phyloP scores from a whole-genome alignment of 2,797 vertebrate genomes.

The Philypnodon macrostomus region DNA sequence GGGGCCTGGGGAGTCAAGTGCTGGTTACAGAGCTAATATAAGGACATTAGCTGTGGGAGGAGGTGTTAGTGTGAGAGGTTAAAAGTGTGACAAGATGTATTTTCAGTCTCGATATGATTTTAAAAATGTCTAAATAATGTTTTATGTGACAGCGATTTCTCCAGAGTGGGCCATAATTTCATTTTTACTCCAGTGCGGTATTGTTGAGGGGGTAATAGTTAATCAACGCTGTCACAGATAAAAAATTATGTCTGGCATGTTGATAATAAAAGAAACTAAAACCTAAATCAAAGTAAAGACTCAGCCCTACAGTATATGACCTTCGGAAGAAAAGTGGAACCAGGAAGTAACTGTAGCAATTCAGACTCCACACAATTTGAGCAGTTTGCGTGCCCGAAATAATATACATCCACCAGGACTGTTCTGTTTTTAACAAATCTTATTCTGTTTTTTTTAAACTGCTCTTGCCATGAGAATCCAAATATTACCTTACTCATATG shows the following conservation, averaged over 20 bases:
- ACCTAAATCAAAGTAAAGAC: slow-evolving; percentile 15
- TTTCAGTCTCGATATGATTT: background rate
- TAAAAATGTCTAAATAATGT: background rate
- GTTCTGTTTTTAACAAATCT: too few species aligned
- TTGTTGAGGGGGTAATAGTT: too few species aligned
- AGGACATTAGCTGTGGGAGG: background rate
- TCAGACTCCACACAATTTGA: background rate
- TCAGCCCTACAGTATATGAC: background rate
- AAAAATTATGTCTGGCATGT: slow-evolving; percentile 16
- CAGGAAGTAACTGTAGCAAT: background rate
- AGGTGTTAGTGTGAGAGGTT: background rate
- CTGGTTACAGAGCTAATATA: slow-evolving; percentile 4
- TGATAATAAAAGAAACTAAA: slow-evolving; percentile 23
- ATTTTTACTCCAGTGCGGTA: slow-evolving; percentile 5
- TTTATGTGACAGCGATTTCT: slow-evolving; percentile 7
- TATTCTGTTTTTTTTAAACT: too few species aligned
- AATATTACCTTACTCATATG: too few species aligned
- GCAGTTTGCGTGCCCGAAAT: too few species aligned
- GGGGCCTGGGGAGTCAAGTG: background rate
- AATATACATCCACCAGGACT: too few species aligned
- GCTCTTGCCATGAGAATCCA: too few species aligned
- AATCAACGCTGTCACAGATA: slow-evolving; percentile 8
- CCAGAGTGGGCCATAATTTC: background rate
- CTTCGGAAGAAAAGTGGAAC: background rate
- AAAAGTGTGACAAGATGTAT: background rate